Evolutionary conservation across 2,888 invertebrate genomes (phyloP).

Genomic region (Chalcis sispes): DNA sequence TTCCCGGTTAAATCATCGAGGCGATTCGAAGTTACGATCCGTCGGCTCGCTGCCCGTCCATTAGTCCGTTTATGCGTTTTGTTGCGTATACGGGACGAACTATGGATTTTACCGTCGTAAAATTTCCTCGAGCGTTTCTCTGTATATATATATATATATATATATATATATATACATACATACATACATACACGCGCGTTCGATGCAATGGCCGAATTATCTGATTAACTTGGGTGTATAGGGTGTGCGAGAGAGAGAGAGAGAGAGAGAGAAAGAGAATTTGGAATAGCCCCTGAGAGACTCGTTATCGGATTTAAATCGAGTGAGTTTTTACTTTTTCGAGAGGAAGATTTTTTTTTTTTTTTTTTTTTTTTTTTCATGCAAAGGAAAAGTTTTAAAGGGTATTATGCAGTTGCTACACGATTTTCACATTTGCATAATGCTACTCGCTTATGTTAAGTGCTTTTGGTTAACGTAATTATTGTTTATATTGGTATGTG

Average conservation of each 20-base stretch:
- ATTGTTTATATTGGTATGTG: neutral
- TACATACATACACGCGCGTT: neutral
- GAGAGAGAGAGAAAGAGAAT: too few relatives aligned
- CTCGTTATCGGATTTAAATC: conserved; percentile 29
- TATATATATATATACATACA: neutral
- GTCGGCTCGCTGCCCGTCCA: too few relatives aligned
- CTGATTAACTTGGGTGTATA: conserved; percentile 17
- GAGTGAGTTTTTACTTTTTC: conserved; percentile 31
- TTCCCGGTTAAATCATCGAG: too few relatives aligned
- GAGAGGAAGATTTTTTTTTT: neutral
- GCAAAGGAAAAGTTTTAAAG: neutral
- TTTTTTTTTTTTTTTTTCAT: too few relatives aligned
- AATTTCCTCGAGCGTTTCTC: neutral
- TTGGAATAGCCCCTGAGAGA: too few relatives aligned
- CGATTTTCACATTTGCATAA: conserved; percentile 39
- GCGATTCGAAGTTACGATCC: too few relatives aligned
- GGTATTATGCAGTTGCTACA: conserved; percentile 4
- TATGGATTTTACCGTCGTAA: too few relatives aligned
- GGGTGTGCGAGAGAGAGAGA: neutral
- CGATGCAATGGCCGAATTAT: conserved; percentile 28
- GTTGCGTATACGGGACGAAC: too few relatives aligned
- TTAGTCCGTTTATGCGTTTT: too few relatives aligned
- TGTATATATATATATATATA: neutral
- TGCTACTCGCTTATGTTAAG: conserved; percentile 10
- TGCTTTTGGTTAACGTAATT: neutral